A percentile compares a stretch with the other conserved stretches of the same genome.
Evolutionary conservation across 2,113 vertebrate genomes (phyloP).

Genomic region (Shinisaurus crocodilurus): DNA sequence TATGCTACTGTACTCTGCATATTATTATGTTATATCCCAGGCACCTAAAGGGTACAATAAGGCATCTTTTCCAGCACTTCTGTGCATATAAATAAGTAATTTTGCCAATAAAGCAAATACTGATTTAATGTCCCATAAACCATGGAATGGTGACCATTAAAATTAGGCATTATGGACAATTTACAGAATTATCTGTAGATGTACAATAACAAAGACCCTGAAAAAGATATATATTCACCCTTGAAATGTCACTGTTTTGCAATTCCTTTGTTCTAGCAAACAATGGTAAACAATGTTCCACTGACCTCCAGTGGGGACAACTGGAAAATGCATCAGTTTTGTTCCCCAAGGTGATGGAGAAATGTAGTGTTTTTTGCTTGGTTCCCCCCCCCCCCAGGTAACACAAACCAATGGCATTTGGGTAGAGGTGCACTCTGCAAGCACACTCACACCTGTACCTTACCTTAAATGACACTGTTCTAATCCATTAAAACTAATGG

Average conservation of each 20-base stretch:
- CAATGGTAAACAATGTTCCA: slow-evolving; percentile 67
- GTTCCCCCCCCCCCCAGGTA: too few species aligned
- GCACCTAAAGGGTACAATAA: slow-evolving; percentile 18
- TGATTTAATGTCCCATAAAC: slow-evolving; percentile 34
- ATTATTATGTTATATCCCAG: slow-evolving; percentile 7
- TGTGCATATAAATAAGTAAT: slow-evolving; percentile 31
- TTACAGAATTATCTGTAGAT: slow-evolving; percentile 46
- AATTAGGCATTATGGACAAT: slow-evolving; percentile 23
- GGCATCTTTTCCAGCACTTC: slow-evolving; percentile 43
- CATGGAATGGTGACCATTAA: slow-evolving; percentile 28
- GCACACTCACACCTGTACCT: background rate
- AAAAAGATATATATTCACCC: slow-evolving; percentile 4
- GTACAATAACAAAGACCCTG: slow-evolving; percentile 36
- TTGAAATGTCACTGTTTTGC: background rate
- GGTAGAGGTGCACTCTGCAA: background rate
- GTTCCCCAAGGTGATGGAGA: background rate
- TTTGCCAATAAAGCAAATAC: slow-evolving; percentile 27
- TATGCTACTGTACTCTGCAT: background rate
- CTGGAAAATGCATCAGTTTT: slow-evolving; percentile 37
- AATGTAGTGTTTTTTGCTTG: background rate
- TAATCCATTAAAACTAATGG: slow-evolving; percentile 49
- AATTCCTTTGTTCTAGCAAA: slow-evolving; percentile 71
- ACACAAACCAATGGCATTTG: fast-evolving
- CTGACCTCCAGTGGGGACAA: slow-evolving; percentile 78
- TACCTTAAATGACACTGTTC: slow-evolving; percentile 21